Base-by-base conservation (phyloP, 2,888 invertebrate genomes). In the Morpho deidamia region DNA sequence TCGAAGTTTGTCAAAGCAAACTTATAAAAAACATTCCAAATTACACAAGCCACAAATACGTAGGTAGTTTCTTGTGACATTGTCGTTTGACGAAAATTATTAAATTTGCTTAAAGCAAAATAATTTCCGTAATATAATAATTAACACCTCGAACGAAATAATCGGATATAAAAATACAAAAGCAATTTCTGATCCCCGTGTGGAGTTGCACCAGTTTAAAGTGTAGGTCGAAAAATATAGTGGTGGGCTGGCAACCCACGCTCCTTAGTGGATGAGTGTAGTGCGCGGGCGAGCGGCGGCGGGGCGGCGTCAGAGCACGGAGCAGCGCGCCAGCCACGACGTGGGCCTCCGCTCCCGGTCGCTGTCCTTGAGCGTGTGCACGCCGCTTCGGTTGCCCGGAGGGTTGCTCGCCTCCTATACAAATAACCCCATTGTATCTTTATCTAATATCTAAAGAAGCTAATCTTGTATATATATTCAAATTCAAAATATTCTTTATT, bases 351-450 rank as follows among this genome's bases (percentile, higher is more conserved):
- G 93, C 81, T 92, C 93, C 73, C 94, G 94, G 80, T 96, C 96
- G 74, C 92, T 92, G 62, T 94, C 91, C 85, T 94, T 94, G 74
- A 96, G 83, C 79, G 95, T 95, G 82, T 95, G 95, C 49, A 90
- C 91, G 65, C 96, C 95, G 61, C 94, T 94, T 81, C 96, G 71
- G 38, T 75, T 95, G 43, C 69, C 69, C 51, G 94, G 94, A 67
- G 96, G 96, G 91, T 96, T 96, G 75, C 95, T 96, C 72, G 96
- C 96, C 91, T 97, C 96, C 96, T 97, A 75, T 37, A 44, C 56
- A 51, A 10, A 37, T 10, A 11, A 33, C 11, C n/a, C 1, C 23
- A 23, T 23, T 23, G 23, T 23, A 23, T 23, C 23, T 23, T 5
- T 23, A 23, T 14, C 4, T 2, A 1, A 2, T 4, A 14, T 4